Evolutionary conservation across 2,113 vertebrate species (phyloP).

Genomic region (Myrmecobius fasciatus): DNA sequence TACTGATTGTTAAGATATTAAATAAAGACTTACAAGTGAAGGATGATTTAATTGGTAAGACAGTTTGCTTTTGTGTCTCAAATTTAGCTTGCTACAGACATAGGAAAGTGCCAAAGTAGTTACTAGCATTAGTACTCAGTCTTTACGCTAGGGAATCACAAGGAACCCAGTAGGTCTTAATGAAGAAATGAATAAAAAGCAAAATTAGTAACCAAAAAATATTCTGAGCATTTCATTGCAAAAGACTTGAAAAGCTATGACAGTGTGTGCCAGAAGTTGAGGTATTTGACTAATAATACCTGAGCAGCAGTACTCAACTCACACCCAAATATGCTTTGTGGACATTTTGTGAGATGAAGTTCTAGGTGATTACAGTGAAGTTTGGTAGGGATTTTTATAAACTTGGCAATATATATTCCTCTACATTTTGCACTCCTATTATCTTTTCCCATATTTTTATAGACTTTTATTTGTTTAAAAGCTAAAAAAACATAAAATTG

Average conservation of each 20-base stretch:
- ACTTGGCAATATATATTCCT: slow-evolving; percentile 36
- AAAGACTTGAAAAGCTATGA: slow-evolving; percentile 18
- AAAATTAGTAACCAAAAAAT: too few species aligned
- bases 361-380: slow-evolving; percentile 43
- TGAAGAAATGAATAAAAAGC: too few species aligned
- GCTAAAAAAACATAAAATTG: not conserved
- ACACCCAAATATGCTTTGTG: not conserved
- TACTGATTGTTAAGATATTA: too few species aligned
- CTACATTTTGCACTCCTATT: slow-evolving; percentile 55
- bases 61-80: too few species aligned
- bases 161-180: too few species aligned
- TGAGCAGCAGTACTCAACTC: slow-evolving; percentile 45
- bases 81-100: too few species aligned
- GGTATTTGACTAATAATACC: slow-evolving; percentile 45
- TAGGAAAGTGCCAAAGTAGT: too few species aligned
- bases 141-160: too few species aligned
- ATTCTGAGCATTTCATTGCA: not conserved
- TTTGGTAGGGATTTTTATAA: slow-evolving; percentile 55
- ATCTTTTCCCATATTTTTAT: slow-evolving; percentile 42
- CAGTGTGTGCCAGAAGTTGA: slow-evolving; percentile 30
- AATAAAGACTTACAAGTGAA: too few species aligned
- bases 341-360: slow-evolving; percentile 37
- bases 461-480: slow-evolving; percentile 23
- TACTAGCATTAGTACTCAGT: too few species aligned
- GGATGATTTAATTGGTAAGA: too few species aligned